Evolutionary conservation across 2,797 vertebrate species (phyloP), one percentile per base, ranked within the genome.

Genomic region (Natrix natrix): DNA sequence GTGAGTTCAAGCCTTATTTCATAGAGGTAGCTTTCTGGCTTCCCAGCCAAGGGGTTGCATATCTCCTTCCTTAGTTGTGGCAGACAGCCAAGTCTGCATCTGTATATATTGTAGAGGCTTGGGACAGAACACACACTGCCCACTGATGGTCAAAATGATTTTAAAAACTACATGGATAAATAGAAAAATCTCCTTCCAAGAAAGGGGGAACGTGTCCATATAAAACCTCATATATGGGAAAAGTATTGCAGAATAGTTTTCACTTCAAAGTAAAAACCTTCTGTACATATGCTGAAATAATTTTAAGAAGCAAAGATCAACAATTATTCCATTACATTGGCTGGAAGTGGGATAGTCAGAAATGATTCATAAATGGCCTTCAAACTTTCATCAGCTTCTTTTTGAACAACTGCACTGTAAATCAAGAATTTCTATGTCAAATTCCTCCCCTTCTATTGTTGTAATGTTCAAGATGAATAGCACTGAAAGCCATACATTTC

Each of bases 401-500:
- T 48, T 43, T 48, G 74, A 48, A 83, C 37, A 83, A 43, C 37
- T 87, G 54, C 28, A 87, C 14, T 55, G 32, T 54, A 1, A 48
- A 88, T 28, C 14, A 89, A 63, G 32, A 91, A 48, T 20, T 90
- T 32, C 57, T 37, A 6, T 10, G 26, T 1, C 78, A 55, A 26
- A 89, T 61, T 24, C 88, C 11, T 88, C 91, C 90, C 56, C 32
- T 24, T 20, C 57, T 26, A 89, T 89, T 43, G 22, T 89, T 61
- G 43, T 90, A 16, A 88, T 54, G 24, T 92, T 0, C 78, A 83
- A 13, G 28, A 28, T 55, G 61, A 93, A 16, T 1, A 88, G 61
- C 2, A 69, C 28, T 48, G 17, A 0, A 1, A 24, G 74, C 87
- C 11, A 8, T 0, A 1, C 22, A 0, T 55, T 94, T 94, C 92